A percentile compares a stretch with the other conserved stretches of the same genome.
phyloP scores from a whole-genome alignment of 1,140 invertebrate genomes.

The Cyclina sinensis region DNA sequence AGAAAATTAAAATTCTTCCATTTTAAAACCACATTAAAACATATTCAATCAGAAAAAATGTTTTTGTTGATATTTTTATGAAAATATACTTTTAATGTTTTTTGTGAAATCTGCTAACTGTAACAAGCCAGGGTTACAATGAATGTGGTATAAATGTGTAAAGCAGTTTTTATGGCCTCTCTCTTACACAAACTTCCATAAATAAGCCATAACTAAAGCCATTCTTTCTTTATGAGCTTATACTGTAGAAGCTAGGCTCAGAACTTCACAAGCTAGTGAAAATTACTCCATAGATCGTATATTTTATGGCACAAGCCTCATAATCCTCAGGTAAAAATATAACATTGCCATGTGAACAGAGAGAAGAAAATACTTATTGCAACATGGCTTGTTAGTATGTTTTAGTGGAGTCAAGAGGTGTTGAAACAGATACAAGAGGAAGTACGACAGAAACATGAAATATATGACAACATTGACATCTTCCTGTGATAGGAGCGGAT shows the following conservation, averaged over 20 bases:
- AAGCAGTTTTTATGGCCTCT: slow-evolving; percentile 53
- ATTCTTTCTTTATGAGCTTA: slow-evolving; percentile 60
- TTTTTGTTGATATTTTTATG: neutral
- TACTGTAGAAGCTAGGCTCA: neutral
- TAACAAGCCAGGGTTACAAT: neutral
- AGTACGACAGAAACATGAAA: no score
- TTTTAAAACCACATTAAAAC: no score
- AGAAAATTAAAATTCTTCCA: no score
- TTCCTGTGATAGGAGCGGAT: no score
- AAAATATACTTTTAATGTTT: neutral
- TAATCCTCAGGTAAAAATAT: slow-evolving; percentile 36
- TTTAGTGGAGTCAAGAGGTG: no score
- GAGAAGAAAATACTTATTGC: neutral
- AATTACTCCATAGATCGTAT: slow-evolving; percentile 50
- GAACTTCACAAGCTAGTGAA: slow-evolving; percentile 12
- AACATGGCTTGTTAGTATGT: slow-evolving; percentile 1
- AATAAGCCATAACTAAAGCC: slow-evolving; percentile 47
- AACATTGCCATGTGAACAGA: neutral
- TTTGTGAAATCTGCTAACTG: neutral
- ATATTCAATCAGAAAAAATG: neutral
- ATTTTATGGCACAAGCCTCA: slow-evolving; percentile 23
- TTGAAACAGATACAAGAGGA: no score
- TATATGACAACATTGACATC: no score
- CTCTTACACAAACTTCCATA: slow-evolving; percentile 53
- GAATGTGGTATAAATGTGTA: slow-evolving; percentile 50